Base-by-base conservation (phyloP, 1,140 invertebrate genomes). In the Apis cerana region DNA sequence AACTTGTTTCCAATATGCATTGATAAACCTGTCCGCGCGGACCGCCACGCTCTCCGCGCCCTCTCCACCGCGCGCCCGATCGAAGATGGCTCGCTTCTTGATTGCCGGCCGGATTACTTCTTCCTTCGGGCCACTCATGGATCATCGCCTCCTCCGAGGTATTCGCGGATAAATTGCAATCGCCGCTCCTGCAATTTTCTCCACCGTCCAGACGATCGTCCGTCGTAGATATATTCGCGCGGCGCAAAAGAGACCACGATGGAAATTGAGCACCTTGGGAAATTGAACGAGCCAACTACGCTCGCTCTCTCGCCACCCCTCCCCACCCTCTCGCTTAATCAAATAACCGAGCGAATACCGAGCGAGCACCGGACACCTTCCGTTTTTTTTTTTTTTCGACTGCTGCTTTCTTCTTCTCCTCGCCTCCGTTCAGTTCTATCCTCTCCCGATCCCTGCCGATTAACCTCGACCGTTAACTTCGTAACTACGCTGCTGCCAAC, bases 1-100 rank as follows among this genome's bases (percentile, higher is more conserved):
- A 87, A 87, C 89, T 90, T 89, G 89, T 90, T 91, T 84, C 89
- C 89, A 91, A 90, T 90, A 90, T 88, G 87, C 88, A 89, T 91
- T 91, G 89, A 91, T 90, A 90, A 90, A 90, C 88, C 88, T 86
- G 88, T 89, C 88, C 75, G 80, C 85, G 82, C 79, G 80, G 79
- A 82, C 54, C 72, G 78, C 54, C 64, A 27, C 83, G 56, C 43
- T 50, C 56, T 56, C 23, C 58, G 54, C 13, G 13, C 13, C 54
- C 54, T 17, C 17, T 56, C 54, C 17, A 19, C 64, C 54, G 21
- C 50, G 10, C 52, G 23, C 33, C 27, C 67, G 86, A 87, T 86
- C 86, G 87, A 88, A 83, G 86, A 83, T 82, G 89, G 85, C 85
- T 81, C 81, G 75, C 71, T 79, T 75, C 82, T 90, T 89, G 87